Base-by-base conservation (phyloP, 2,888 invertebrate genomes). In the Sesia bembeciformis region DNA sequence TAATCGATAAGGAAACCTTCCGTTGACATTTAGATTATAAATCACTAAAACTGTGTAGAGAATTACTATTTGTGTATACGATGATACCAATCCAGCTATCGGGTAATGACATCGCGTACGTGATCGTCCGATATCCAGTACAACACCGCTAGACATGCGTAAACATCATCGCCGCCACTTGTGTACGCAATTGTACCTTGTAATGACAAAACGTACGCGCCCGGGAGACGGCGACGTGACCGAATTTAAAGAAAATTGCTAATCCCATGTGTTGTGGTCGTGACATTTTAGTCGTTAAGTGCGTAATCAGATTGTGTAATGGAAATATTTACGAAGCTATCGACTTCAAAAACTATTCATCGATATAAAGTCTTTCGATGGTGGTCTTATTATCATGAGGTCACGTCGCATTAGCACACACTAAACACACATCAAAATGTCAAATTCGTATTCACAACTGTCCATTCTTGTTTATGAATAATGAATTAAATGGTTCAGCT, bases 91-190 rank as follows among this genome's bases (percentile, higher is more conserved):
- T 62, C 67, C 46, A 46, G 46, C 23, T 23, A 23, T 46, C 46
- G n/a, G 46, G 46, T 46, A 8, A 85, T 85, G 85, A 82, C 82
- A 78, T 70, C 60, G 70, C 61, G 75, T 81, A 82, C 84, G 83
- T 83, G 81, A 71, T 61, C 73, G 46, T 46, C 46, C 46, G 46
- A 46, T 68, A 72, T n/a, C 23, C 72, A 63, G 71, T 67, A 71
- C 70, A 67, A 65, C 68, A 64, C 67, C 58, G 43, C 53, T 54
- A 51, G 51, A 54, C 51, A 54, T 39, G 40, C 49, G 46, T 52
- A 39, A 46, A 51, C 58, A 49, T 56, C 51, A 53, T 60, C 61
- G 53, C 56, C 53, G 58, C 56, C 54, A 52, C 46, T 62, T 61
- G 61, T 63, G 67, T 70, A 65, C 72, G 68, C 71, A 68, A 70